Conservation (phyloP, 2,888 invertebrate species). For the Chirona hameri region DNA sequence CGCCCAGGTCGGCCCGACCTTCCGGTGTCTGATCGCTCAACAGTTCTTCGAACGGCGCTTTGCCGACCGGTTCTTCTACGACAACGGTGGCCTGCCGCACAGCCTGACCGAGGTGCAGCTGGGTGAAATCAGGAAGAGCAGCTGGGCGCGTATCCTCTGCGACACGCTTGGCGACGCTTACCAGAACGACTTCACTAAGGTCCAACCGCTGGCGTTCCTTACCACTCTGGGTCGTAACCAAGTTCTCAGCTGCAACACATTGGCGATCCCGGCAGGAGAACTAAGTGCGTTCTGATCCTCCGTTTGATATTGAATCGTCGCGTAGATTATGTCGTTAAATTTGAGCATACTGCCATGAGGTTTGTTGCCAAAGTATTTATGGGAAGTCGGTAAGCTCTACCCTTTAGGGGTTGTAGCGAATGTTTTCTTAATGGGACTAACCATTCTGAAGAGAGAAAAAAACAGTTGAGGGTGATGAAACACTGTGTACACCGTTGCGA, state of each 20-base stretch:
- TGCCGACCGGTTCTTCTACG: slow-evolving; percentile 26
- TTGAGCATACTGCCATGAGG: too few species aligned
- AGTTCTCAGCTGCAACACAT: slow-evolving; percentile 32
- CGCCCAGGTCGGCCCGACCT: slow-evolving; percentile 7
- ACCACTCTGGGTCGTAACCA: not conserved
- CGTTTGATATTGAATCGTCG: not conserved
- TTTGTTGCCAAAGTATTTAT: too few species aligned
- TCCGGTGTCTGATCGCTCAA: slow-evolving; percentile 24
- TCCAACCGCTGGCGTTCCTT: slow-evolving; percentile 75
- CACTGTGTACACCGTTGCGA: too few species aligned
- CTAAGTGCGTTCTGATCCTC: slow-evolving; percentile 62
- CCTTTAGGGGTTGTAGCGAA: too few species aligned
- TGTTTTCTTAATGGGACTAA: too few species aligned
- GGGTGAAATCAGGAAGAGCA: not conserved
- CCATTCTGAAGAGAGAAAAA: too few species aligned
- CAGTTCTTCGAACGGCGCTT: slow-evolving; percentile 25
- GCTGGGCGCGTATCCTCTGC: slow-evolving; percentile 12
- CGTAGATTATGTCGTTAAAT: too few species aligned
- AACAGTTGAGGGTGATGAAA: too few species aligned
- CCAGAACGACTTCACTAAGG: slow-evolving; percentile 57
- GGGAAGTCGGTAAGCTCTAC: too few species aligned
- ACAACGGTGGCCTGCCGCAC: slow-evolving; percentile 7
- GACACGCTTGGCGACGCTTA: not conserved
- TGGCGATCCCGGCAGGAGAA: slow-evolving; percentile 35
- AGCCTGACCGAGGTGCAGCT: not conserved